A percentile compares a stretch with the other conserved stretches of the same genome.
Conservation (phyloP, 37 sponge, comb jelly and placozoan genomes). For the Halisarca cf. caerulea region DNA sequence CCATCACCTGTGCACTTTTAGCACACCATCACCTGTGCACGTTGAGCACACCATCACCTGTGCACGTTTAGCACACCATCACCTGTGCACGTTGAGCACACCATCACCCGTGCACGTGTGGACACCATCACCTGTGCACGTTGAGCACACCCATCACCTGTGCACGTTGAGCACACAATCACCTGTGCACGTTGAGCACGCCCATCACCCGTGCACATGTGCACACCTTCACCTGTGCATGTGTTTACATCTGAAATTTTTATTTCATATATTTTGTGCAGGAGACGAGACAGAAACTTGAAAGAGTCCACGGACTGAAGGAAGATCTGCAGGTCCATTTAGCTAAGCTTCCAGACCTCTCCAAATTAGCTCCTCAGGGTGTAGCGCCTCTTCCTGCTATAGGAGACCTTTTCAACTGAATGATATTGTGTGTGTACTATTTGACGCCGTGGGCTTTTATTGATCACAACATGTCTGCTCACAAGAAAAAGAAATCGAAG, state of each 20-base stretch:
- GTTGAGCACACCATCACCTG: no score
- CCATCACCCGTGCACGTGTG: no score
- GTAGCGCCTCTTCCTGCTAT: slow-evolving; percentile 89
- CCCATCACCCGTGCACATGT: background rate
- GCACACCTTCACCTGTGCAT: no score
- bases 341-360: slow-evolving; percentile 91
- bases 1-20: no score
- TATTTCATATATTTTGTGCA: slow-evolving; percentile 11
- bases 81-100: no score
- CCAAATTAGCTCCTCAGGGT: slow-evolving; percentile 48
- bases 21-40: no score
- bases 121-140: no score
- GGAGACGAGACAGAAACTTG: slow-evolving; percentile 78
- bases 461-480: background rate
- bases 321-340: slow-evolving; percentile 87
- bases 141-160: background rate
- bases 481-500: slow-evolving; percentile 2
- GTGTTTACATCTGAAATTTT: background rate
- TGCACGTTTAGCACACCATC: no score
- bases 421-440: slow-evolving; percentile 9
- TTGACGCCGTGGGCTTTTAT: background rate
- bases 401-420: slow-evolving; percentile 82
- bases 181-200: background rate
- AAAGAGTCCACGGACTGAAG: slow-evolving; percentile 67
- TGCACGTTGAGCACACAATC: background rate